phyloP scores from a whole-genome alignment of 1,140 invertebrate genomes.

The Bombus confusus region DNA sequence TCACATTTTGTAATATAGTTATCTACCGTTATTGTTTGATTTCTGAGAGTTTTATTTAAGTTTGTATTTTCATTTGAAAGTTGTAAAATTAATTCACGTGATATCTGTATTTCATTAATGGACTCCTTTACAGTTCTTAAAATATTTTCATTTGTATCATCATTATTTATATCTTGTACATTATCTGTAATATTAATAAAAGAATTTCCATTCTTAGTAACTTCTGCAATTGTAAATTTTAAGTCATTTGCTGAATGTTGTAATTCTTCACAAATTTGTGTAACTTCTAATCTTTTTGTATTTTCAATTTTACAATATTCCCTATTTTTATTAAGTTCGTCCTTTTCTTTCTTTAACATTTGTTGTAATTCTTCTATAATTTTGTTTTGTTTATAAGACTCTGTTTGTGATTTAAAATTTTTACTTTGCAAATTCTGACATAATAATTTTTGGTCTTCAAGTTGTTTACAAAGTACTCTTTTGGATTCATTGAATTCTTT shows the following conservation, averaged over 20 bases:
- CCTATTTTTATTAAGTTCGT: slow-evolving; percentile 32
- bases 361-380: slow-evolving; percentile 50
- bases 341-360: slow-evolving; percentile 17
- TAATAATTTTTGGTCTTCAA: slow-evolving; percentile 50
- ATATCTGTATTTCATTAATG: slow-evolving; percentile 34
- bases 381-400: slow-evolving; percentile 32
- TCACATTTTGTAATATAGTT: slow-evolving; percentile 35
- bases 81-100: slow-evolving; percentile 46
- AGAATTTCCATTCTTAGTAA: slow-evolving; percentile 17
- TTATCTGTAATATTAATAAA: neutral
- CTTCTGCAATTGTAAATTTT: slow-evolving; percentile 31
- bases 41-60: slow-evolving; percentile 48
- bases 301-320: slow-evolving; percentile 30
- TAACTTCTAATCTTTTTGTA: slow-evolving; percentile 39
- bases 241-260: slow-evolving; percentile 45
- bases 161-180: neutral
- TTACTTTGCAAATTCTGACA: slow-evolving; percentile 37
- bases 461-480: slow-evolving; percentile 25
- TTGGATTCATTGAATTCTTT: slow-evolving; percentile 51
- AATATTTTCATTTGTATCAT: slow-evolving; percentile 37
- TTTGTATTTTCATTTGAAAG: slow-evolving; percentile 53
- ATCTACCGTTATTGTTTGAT: slow-evolving; percentile 51
- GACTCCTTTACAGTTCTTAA: slow-evolving; percentile 36
- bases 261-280: slow-evolving; percentile 55
- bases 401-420: slow-evolving; percentile 30